Evolutionary conservation across 2,113 vertebrate genomes (phyloP).

Genomic region (Bos indicus): DNA sequence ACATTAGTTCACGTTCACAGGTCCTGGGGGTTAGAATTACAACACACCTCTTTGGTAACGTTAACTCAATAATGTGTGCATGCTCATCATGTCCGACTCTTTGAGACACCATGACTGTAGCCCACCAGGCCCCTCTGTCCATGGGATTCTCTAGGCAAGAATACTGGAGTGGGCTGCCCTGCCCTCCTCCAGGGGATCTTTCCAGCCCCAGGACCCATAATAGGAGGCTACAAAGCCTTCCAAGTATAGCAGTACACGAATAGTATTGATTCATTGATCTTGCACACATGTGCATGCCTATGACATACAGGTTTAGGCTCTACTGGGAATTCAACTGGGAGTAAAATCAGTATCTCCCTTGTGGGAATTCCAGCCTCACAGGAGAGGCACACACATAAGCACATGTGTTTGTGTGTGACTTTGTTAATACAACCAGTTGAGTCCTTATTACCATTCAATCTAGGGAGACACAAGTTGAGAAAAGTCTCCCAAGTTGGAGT

Average conservation of each 20-base stretch:
- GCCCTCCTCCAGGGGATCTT: neutral
- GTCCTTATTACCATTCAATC: no score
- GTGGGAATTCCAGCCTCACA: neutral
- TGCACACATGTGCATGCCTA: fast-evolving
- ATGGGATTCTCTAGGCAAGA: neutral
- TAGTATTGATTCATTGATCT: neutral
- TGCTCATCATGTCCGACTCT: neutral
- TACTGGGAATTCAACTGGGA: neutral
- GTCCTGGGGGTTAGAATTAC: neutral
- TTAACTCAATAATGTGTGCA: neutral
- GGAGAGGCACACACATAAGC: neutral
- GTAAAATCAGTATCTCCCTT: neutral
- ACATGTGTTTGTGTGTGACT: neutral
- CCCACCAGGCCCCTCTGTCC: fast-evolving
- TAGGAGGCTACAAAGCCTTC: neutral
- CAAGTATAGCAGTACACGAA: fast-evolving
- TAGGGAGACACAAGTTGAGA: fast-evolving
- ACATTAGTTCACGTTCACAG: neutral
- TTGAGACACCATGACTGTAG: neutral
- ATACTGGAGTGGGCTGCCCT: neutral
- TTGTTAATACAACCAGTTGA: no score
- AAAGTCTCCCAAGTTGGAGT: neutral
- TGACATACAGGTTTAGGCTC: neutral
- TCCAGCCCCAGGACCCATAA: neutral
- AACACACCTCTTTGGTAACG: no score